phyloP scores from a whole-genome alignment of 2,113 vertebrate genomes.

The Vidua chalybeata region DNA sequence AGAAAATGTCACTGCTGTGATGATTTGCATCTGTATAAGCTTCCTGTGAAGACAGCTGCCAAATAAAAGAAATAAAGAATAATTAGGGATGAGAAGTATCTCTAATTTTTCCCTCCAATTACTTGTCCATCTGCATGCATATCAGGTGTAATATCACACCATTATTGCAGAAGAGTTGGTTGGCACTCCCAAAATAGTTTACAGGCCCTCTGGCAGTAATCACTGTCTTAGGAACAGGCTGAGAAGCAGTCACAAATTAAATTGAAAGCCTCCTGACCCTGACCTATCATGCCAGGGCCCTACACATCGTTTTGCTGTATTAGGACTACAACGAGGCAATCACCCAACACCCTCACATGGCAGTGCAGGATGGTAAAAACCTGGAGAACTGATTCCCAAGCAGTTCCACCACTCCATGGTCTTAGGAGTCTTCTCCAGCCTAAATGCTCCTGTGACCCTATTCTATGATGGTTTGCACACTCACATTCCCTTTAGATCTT shows the following conservation, averaged over 20 bases:
- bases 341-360: not conserved
- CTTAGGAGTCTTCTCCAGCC: not conserved
- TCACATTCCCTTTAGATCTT: not conserved
- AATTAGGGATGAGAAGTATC: not conserved
- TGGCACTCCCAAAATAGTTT: not conserved
- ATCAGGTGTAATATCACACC: not conserved
- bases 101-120: not conserved
- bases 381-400: not conserved
- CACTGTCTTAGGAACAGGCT: not conserved
- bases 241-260: not conserved
- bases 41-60: not conserved
- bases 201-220: not conserved
- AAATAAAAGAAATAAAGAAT: not conserved
- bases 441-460: not conserved
- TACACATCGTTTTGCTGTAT: not conserved
- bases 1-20: not conserved
- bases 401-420: not conserved
- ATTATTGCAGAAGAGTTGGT: not conserved
- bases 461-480: not conserved
- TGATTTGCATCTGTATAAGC: not conserved
- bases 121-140: not conserved
- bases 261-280: not conserved
- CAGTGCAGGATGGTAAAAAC: not conserved
- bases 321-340: not conserved
- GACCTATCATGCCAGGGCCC: not conserved